These are phyloP conservation scores for Mylabris sibirica DNA, from an alignment of 2,888 invertebrate species.

Conservation along the genomic window DNA sequence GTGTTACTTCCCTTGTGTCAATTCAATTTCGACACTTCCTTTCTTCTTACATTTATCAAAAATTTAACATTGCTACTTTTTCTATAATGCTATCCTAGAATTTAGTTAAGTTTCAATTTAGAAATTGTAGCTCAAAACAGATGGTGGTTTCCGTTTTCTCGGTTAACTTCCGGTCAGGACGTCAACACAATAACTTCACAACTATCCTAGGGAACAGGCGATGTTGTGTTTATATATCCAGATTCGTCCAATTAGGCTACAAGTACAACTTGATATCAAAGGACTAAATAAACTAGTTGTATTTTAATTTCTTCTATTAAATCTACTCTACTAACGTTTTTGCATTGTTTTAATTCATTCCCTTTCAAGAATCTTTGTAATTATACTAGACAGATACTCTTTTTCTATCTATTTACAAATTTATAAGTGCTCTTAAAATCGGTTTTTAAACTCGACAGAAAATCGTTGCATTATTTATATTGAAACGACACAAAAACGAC, in stretches of 20 bases:
- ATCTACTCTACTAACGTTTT: neutral
- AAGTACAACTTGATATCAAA: neutral
- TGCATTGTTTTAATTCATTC: conserved; percentile 23
- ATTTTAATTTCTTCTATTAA: conserved; percentile 11
- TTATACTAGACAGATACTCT: neutral
- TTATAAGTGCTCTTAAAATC: conserved; percentile 30
- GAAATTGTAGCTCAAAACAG: conserved; percentile 20
- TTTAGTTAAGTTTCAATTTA: conserved; percentile 23
- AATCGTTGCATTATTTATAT: conserved; percentile 42
- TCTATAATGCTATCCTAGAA: conserved; percentile 3
- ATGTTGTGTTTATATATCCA: neutral
- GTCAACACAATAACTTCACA: conserved; percentile 8
- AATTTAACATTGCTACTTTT: conserved; percentile 16
- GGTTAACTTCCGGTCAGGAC: conserved; percentile 25
- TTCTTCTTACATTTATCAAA: conserved; percentile 27
- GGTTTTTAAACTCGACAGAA: neutral
- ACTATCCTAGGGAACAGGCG: neutral
- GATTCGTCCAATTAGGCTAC: neutral
- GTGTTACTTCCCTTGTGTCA: conserved; percentile 44
- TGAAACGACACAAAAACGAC: conserved; percentile 38
- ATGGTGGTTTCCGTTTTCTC: conserved; percentile 29
- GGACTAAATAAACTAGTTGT: neutral
- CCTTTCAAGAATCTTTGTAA: conserved; percentile 25
- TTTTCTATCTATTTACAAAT: conserved; percentile 24
- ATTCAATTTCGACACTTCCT: conserved; percentile 48